A percentile compares a stretch with the other conserved stretches of the same genome.
phyloP scores from a whole-genome alignment of 2,888 invertebrate species.

The Drosophila emarginata region DNA sequence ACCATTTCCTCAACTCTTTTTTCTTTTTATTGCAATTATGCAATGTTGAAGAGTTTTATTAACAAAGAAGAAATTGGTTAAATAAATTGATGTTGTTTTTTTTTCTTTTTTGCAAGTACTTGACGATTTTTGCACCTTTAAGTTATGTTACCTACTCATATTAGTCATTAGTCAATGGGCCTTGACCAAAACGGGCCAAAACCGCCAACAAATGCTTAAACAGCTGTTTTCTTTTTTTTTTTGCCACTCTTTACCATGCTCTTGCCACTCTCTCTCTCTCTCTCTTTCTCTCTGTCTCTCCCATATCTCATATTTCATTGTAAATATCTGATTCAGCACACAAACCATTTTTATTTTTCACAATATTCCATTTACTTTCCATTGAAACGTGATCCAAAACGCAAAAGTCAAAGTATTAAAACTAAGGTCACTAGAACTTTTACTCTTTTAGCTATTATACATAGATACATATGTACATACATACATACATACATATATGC shows the following conservation, averaged over 20 bases:
- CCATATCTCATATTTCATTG: background rate
- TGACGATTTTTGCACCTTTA: slow-evolving; percentile 1
- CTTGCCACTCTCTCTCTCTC: background rate
- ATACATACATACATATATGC: background rate
- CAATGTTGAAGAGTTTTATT: background rate
- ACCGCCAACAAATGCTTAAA: background rate
- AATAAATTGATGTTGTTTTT: background rate
- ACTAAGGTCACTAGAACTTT: slow-evolving; percentile 27
- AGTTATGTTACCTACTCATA: background rate
- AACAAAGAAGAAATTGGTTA: background rate
- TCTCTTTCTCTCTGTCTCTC: background rate
- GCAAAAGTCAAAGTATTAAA: slow-evolving; percentile 21
- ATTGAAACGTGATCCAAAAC: background rate
- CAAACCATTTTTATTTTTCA: slow-evolving; percentile 24
- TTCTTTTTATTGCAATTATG: background rate
- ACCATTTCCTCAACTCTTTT: background rate
- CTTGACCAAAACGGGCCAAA: background rate
- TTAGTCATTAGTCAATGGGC: background rate
- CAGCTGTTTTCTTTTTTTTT: background rate
- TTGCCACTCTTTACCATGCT: too few species aligned
- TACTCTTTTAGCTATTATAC: slow-evolving; percentile 10
- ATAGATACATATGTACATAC: too few species aligned
- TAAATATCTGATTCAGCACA: slow-evolving; percentile 6
- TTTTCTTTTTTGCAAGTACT: background rate
- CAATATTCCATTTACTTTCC: slow-evolving; percentile 16